phyloP scores from a whole-genome alignment of 2,113 vertebrate genomes.

The Dipodomys merriami region DNA sequence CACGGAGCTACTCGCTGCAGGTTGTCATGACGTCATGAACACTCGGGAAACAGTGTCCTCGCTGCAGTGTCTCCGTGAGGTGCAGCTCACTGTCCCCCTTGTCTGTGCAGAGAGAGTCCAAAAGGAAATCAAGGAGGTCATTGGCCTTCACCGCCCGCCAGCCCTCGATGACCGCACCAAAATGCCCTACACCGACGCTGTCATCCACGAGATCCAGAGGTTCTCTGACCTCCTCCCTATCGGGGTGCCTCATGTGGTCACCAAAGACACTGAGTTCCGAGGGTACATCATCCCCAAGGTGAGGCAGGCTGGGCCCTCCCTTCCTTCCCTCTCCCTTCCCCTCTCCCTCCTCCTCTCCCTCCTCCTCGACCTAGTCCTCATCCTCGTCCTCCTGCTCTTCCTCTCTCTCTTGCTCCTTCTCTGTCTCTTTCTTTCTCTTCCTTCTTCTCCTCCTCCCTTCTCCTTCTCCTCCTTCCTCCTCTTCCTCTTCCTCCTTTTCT shows the following conservation, averaged over 20 bases:
- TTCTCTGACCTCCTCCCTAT: not conserved
- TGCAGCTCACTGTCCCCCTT: not conserved
- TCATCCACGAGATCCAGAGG: conserved; percentile 73
- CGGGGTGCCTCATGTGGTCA: conserved; percentile 19
- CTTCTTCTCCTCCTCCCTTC: too few relatives aligned
- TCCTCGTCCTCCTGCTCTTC: too few relatives aligned
- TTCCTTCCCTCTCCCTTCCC: too few relatives aligned
- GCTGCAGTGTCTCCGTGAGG: not conserved
- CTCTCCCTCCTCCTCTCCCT: too few relatives aligned
- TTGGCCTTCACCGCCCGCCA: conserved; percentile 60
- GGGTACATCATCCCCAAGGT: conserved; percentile 71
- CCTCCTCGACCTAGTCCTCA: too few relatives aligned
- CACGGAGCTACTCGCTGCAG: too few relatives aligned
- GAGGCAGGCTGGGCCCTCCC: not conserved
- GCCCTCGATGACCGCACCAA: conserved; percentile 44
- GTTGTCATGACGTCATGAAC: too few relatives aligned
- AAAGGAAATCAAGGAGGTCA: conserved; percentile 68
- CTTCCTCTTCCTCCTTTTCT: too few relatives aligned
- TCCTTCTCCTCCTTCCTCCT: too few relatives aligned
- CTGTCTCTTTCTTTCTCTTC: too few relatives aligned
- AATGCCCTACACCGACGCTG: conserved; percentile 70
- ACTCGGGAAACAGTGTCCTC: too few relatives aligned
- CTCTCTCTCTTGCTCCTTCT: too few relatives aligned
- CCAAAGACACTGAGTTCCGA: conserved; percentile 60
- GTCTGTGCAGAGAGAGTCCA: conserved; percentile 65